Conservation (phyloP, 2,797 vertebrate genomes). For the Aulostomus chinensis region DNA sequence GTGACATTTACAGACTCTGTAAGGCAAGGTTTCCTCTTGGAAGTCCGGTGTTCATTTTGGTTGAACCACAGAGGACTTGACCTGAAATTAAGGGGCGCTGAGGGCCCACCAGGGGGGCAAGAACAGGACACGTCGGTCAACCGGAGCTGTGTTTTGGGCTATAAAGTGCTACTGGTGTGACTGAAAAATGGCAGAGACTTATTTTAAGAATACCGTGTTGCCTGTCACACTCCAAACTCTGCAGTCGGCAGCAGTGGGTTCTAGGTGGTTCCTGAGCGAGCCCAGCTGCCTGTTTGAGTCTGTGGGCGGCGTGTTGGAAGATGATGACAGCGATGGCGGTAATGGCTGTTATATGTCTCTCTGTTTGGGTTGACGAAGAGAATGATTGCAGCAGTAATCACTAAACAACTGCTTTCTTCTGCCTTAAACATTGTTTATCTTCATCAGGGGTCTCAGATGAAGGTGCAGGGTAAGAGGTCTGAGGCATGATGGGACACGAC, state of each 20-base stretch:
- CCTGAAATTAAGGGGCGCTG: not conserved
- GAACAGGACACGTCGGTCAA: conserved; percentile 2
- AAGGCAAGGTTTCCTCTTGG: too few species aligned
- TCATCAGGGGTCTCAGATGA: conserved; percentile 34
- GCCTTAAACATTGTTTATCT: conserved; percentile 64
- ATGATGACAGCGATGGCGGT: conserved; percentile 46
- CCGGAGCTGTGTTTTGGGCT: not conserved
- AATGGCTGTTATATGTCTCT: conserved; percentile 52
- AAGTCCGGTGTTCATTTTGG: too few species aligned
- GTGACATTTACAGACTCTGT: not conserved
- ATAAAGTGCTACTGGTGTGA: not conserved
- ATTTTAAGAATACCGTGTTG: too few species aligned
- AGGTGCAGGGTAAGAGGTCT: conserved; percentile 53
- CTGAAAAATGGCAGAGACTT: not conserved
- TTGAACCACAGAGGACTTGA: not conserved
- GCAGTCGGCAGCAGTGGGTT: not conserved
- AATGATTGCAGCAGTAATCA: conserved; percentile 41
- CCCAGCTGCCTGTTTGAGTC: conserved; percentile 26
- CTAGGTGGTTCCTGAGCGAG: conserved; percentile 11
- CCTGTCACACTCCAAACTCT: too few species aligned
- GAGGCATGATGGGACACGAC: conserved; percentile 46
- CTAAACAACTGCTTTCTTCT: conserved; percentile 61
- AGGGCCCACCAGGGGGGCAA: too few species aligned
- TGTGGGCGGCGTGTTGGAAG: conserved; percentile 60
- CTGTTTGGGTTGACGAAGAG: conserved; percentile 49